Base-by-base conservation (phyloP, 2,113 vertebrate species). In the Callocephalon fimbriatum region DNA sequence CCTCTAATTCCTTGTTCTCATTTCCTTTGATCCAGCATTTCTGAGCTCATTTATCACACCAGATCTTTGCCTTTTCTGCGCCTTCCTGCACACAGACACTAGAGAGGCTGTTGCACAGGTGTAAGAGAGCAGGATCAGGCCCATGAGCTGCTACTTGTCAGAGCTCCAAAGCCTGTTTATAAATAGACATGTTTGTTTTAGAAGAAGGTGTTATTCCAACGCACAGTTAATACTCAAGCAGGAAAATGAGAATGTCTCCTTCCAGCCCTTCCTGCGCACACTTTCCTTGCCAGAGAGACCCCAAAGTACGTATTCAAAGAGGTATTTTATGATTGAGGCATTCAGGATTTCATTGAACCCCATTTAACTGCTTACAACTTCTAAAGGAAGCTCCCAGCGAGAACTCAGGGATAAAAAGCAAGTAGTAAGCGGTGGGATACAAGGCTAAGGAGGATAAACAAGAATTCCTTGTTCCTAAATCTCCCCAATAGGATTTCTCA, bases 361-460 rank as follows among this genome's bases (percentile, higher is more conserved):
- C 91, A 84, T 88, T 97, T 96, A 93, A 90, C 74, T 92, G 65
- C 86, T 95, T 93, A 90, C 93, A 95, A 95, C 71, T 95, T 96
- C 79, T 48, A 89, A 94, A 95, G 87, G 27, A 85, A 82, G 59
- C 67, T 85, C 75, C 88, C 73, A 45, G 54, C 45, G 77, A 78
- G 73, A 68, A 38, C 77, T 74, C 26, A 3, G 27, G 42, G 66
- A 9, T 4, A 5, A 62, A 59, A 23, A 1, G 2, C 40, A 40
- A 59, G 26, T 37, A 95, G 75, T 75, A 86, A 89, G 80, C 91
- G 63, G 37, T 79, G 31, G 26, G 78, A 80, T 68, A 79, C 85
- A 73, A 91, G 27, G 37, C 56, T 82, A 50, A 95, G 86, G 56
- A 88, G 74, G 73, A 93, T 81, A 97, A 97, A 91, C 73, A 93